These are phyloP conservation scores for Ephestia elutella DNA, from an alignment of 1,140 invertebrate genomes.

Conservation along the genomic window DNA sequence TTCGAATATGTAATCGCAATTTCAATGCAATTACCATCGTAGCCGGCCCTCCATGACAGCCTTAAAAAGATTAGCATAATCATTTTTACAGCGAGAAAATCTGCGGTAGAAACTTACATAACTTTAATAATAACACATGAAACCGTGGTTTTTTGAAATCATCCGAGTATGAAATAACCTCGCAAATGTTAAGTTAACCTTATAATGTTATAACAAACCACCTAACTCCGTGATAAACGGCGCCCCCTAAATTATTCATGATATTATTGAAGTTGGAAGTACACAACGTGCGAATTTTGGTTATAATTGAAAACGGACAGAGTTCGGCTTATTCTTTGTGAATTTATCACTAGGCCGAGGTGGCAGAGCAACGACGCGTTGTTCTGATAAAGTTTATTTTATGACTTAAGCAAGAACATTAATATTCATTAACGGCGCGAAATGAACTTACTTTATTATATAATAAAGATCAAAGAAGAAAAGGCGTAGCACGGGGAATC, in stretches of 20 bases:
- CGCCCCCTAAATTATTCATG: slow-evolving; percentile 33
- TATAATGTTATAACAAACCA: slow-evolving; percentile 26
- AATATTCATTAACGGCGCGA: slow-evolving; percentile 66
- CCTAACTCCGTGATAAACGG: slow-evolving; percentile 29
- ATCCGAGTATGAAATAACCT: slow-evolving; percentile 5
- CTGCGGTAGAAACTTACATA: background rate
- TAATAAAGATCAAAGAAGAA: slow-evolving; percentile 60
- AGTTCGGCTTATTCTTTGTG: slow-evolving; percentile 58
- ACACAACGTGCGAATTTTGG: slow-evolving; percentile 34
- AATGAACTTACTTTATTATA: slow-evolving; percentile 70
- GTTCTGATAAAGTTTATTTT: slow-evolving; percentile 69
- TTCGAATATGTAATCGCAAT: slow-evolving; percentile 2
- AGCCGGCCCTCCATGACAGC: background rate
- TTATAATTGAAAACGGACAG: slow-evolving; percentile 60
- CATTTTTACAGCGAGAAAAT: slow-evolving; percentile 1
- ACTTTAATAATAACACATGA: slow-evolving; percentile 6
- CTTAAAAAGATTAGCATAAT: slow-evolving; percentile 1
- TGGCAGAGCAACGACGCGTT: slow-evolving; percentile 52
- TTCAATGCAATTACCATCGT: slow-evolving; percentile 2
- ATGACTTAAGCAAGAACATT: slow-evolving; percentile 67
- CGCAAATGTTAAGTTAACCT: background rate
- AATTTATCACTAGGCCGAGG: slow-evolving; percentile 58
- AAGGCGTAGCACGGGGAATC: slow-evolving; percentile 24
- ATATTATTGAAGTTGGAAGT: slow-evolving; percentile 41
- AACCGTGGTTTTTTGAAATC: background rate